Evolutionary conservation across 1,140 invertebrate species (phyloP).

Genomic region (Pristionchus pacificus): DNA sequence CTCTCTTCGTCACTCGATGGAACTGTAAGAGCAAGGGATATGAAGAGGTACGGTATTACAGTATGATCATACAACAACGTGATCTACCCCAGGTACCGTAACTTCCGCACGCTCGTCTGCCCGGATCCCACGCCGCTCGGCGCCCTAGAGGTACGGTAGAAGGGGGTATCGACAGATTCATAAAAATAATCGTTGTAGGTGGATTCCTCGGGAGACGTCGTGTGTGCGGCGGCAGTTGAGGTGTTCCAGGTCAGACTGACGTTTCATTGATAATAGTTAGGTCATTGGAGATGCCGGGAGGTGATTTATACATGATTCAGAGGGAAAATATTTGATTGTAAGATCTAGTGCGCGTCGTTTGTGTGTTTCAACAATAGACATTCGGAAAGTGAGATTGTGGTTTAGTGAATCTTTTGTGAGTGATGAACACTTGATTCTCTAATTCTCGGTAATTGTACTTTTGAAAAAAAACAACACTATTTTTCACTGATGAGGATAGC

Average conservation of each 20-base stretch:
- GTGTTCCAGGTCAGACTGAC: conserved; percentile 21
- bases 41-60: conserved; percentile 66
- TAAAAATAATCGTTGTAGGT: neutral
- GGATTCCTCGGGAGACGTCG: conserved; percentile 73
- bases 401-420: no score
- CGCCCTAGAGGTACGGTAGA: conserved; percentile 81
- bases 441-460: no score
- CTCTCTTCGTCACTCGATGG: conserved; percentile 87
- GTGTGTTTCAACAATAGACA: no score
- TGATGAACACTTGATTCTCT: no score
- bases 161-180: no score
- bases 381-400: no score
- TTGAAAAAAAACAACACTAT: no score
- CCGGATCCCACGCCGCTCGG: conserved; percentile 84
- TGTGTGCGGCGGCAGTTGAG: conserved; percentile 75
- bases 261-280: neutral
- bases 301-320: no score
- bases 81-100: conserved; percentile 73
- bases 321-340: no score
- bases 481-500: no score
- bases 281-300: no score
- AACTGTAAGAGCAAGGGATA: conserved; percentile 87
- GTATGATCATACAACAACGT: conserved; percentile 20
- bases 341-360: no score
- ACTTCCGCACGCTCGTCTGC: conserved; percentile 89